Conservation (phyloP, 2,113 vertebrate genomes). For the Odocoileus hemionus region DNA sequence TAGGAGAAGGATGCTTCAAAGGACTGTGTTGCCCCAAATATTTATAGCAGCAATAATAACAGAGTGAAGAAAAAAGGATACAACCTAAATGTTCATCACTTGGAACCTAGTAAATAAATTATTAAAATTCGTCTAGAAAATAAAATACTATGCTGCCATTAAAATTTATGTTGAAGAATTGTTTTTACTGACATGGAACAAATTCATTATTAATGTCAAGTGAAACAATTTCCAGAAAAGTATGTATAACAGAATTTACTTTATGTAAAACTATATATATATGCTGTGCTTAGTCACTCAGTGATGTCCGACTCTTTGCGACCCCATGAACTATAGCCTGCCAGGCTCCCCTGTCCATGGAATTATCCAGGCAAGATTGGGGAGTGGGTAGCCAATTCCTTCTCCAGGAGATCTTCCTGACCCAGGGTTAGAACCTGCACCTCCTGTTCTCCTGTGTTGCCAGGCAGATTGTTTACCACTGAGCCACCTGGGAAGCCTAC, state of each 20-base stretch:
- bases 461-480: neutral
- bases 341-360: neutral
- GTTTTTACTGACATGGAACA: neutral
- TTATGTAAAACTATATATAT: neutral
- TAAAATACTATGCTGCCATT: neutral
- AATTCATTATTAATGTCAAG: neutral
- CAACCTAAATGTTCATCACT: neutral
- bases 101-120: conserved; percentile 1
- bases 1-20: neutral
- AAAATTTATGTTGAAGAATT: neutral
- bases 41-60: neutral
- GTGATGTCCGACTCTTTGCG: neutral
- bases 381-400: neutral
- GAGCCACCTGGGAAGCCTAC: neutral
- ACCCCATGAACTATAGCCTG: neutral
- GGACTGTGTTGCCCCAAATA: neutral
- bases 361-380: neutral
- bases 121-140: conserved; percentile 28
- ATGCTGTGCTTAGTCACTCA: neutral
- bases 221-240: conserved; percentile 33
- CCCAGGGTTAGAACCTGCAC: neutral
- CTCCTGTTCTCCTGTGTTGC: neutral
- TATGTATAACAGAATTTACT: neutral
- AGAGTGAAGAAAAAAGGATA: neutral
- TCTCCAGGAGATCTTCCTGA: neutral